phyloP scores from a whole-genome alignment of 2,888 invertebrate species.

The Volucella bombylans region DNA sequence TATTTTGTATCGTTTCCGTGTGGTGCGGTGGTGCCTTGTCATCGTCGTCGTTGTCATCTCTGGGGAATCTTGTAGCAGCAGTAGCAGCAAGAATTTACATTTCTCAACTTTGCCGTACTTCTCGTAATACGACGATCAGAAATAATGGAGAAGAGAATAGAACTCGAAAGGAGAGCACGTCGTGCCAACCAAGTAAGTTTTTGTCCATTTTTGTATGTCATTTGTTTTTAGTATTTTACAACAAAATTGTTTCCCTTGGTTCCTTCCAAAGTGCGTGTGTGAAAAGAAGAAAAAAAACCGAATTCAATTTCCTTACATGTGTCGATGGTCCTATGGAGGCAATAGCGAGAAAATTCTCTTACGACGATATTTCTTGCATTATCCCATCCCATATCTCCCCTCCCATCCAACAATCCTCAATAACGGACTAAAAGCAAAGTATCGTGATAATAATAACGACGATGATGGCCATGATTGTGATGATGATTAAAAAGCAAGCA shows the following conservation, averaged over 20 bases:
- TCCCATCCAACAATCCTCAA: background rate
- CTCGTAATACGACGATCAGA: constrained; percentile 25
- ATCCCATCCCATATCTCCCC: too few species aligned
- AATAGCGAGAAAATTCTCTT: constrained; percentile 3
- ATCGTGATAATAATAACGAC: constrained; percentile 37
- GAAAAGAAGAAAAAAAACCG: constrained; percentile 1
- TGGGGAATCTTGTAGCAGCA: constrained; percentile 36
- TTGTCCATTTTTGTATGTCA: constrained; percentile 4
- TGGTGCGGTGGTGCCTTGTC: constrained; percentile 20
- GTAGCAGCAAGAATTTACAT: constrained; percentile 53
- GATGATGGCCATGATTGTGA: constrained; percentile 45
- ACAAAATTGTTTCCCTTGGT: too few species aligned
- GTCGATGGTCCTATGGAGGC: too few species aligned
- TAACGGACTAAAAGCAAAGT: constrained; percentile 35
- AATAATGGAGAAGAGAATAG: constrained; percentile 96
- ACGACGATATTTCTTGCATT: constrained; percentile 6
- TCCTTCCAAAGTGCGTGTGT: constrained; percentile 5
- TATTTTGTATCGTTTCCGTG: constrained; percentile 48
- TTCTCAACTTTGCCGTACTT: constrained; percentile 57
- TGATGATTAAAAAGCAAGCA: constrained; percentile 27
- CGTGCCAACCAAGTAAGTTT: constrained; percentile 93
- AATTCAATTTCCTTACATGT: background rate
- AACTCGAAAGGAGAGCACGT: constrained; percentile 95
- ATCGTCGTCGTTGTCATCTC: constrained; percentile 24
- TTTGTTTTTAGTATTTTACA: background rate